Evolutionary conservation across 2,797 vertebrate species (phyloP).

Genomic region (Mareca strepera): DNA sequence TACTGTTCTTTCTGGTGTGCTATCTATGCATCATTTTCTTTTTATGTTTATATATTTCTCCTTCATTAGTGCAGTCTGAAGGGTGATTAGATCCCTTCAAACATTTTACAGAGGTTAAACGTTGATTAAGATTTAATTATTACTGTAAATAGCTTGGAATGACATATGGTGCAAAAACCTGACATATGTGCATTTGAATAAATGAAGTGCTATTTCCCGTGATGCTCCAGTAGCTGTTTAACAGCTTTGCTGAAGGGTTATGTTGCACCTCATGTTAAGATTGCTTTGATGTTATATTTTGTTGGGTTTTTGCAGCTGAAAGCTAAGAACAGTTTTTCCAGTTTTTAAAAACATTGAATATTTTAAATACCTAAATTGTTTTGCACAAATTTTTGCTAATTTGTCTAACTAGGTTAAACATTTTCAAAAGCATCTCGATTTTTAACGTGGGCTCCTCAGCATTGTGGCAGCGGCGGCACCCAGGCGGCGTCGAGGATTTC

Average conservation of each 20-base stretch:
- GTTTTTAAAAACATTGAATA: constrained; percentile 88
- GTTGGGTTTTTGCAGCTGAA: constrained; percentile 88
- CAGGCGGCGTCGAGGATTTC: background rate
- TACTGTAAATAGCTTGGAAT: constrained; percentile 93
- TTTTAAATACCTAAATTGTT: constrained; percentile 89
- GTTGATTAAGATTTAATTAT: constrained; percentile 98
- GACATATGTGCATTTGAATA: constrained; percentile 95
- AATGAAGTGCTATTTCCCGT: constrained; percentile 92
- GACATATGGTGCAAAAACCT: constrained; percentile 95
- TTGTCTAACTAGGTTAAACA: constrained; percentile 88
- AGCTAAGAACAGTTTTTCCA: constrained; percentile 86
- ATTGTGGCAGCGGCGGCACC: constrained; percentile 77
- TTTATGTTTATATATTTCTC: constrained; percentile 88
- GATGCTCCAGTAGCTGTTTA: constrained; percentile 87
- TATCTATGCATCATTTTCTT: constrained; percentile 85
- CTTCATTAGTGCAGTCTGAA: constrained; percentile 90
- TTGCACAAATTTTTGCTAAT: constrained; percentile 87
- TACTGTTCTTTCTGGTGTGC: constrained; percentile 84
- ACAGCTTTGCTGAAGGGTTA: constrained; percentile 89
- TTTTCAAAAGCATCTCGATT: constrained; percentile 81
- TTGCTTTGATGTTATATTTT: constrained; percentile 88
- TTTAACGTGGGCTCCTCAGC: constrained; percentile 81
- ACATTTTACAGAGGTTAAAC: constrained; percentile 91
- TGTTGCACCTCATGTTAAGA: constrained; percentile 87
- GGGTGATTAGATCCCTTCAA: constrained; percentile 90